Conservation (phyloP, 2,797 vertebrate species). For the Sebastiscus albofasciatus region DNA sequence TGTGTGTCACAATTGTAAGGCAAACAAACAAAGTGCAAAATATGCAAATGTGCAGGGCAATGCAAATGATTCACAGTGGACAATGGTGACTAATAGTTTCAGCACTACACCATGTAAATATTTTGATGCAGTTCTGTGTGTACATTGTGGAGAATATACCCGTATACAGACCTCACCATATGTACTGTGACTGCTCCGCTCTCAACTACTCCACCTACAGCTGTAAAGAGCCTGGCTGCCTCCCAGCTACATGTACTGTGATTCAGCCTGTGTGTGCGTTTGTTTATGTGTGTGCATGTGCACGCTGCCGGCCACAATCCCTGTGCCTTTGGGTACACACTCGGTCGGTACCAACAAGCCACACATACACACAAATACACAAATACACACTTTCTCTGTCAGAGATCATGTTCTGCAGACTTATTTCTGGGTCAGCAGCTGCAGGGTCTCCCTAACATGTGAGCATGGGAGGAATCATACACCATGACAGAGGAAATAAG, state of each 20-base stretch:
- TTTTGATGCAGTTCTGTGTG: not conserved
- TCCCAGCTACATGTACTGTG: slow-evolving; percentile 52
- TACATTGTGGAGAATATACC: not conserved
- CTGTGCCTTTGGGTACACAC: slow-evolving; percentile 42
- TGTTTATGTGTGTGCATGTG: not conserved
- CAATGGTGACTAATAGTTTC: not conserved
- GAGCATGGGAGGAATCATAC: slow-evolving; percentile 26
- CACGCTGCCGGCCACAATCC: slow-evolving; percentile 21
- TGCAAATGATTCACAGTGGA: not conserved
- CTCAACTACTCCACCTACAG: slow-evolving; percentile 33
- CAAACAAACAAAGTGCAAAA: not conserved
- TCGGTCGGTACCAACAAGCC: slow-evolving; percentile 52
- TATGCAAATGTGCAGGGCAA: not conserved
- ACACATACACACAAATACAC: not conserved
- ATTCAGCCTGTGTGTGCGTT: slow-evolving; percentile 45
- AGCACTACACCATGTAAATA: not conserved
- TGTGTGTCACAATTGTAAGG: not conserved
- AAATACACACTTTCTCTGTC: slow-evolving; percentile 32
- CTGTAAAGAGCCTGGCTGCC: slow-evolving; percentile 40
- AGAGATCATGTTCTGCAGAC: slow-evolving; percentile 53
- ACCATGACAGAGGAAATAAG: slow-evolving; percentile 40
- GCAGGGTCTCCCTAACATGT: slow-evolving; percentile 45
- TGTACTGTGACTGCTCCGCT: slow-evolving; percentile 16
- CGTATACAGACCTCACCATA: not conserved
- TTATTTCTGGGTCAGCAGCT: slow-evolving; percentile 72